A percentile compares a stretch with the other conserved stretches of the same genome.
Evolutionary conservation across 1,140 invertebrate genomes (phyloP).

Genomic region (Chironomus tepperi): DNA sequence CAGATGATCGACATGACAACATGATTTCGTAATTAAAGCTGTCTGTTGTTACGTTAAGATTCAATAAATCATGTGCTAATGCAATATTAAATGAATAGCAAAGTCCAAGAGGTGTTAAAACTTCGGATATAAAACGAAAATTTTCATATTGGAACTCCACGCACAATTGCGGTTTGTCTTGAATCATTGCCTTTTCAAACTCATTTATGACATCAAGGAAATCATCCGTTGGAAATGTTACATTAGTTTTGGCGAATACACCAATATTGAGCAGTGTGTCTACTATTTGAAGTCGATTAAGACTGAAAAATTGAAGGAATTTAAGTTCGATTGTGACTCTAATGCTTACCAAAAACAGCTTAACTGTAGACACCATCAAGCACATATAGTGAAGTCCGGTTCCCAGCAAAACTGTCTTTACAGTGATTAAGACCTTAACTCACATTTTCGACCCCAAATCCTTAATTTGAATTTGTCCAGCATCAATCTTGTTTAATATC

Average conservation of each 20-base stretch:
- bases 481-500: neutral
- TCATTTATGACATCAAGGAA: neutral
- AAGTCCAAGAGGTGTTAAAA: neutral
- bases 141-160: neutral
- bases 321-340: too few species aligned
- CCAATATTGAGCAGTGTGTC: neutral
- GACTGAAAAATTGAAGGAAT: neutral
- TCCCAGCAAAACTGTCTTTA: too few species aligned
- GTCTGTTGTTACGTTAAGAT: neutral
- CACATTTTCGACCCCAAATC: neutral
- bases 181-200: neutral
- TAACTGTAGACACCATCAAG: too few species aligned
- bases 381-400: too few species aligned
- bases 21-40: neutral
- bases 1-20: neutral
- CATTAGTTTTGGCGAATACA: neutral
- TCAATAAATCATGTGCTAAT: neutral
- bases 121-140: neutral
- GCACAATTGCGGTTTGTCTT: neutral
- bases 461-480: neutral
- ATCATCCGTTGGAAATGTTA: neutral
- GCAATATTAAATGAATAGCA: neutral
- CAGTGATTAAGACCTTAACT: too few species aligned
- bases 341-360: too few species aligned
- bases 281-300: neutral